These are phyloP conservation scores for Pseudanteris insignis DNA, from an alignment of 2,888 invertebrate genomes.

Conservation along the genomic window DNA sequence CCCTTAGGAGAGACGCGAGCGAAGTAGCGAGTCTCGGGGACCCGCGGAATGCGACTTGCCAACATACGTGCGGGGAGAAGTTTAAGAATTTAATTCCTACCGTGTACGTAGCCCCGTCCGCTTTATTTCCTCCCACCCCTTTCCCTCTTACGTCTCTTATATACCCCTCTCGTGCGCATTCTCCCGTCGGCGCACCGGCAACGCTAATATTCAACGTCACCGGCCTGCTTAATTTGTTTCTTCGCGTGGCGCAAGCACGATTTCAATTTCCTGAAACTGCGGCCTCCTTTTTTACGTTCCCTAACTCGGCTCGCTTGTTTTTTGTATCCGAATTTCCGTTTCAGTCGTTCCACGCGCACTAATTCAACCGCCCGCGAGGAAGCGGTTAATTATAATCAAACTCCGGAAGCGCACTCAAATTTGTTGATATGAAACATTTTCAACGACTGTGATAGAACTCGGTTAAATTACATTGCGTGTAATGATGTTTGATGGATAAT, in stretches of 20 bases:
- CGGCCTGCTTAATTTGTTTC: conserved; percentile 67
- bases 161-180: no score
- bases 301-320: conserved; percentile 1
- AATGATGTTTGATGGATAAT: no score
- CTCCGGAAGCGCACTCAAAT: neutral
- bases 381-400: conserved; percentile 12
- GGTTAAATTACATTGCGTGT: no score
- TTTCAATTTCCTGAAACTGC: conserved; percentile 45
- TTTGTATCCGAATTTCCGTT: conserved; percentile 6
- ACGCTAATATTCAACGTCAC: conserved; percentile 31
- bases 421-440: no score
- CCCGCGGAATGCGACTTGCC: conserved; percentile 65
- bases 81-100: conserved; percentile 66
- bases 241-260: conserved; percentile 52
- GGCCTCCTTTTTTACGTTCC: conserved; percentile 2
- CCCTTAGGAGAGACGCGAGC: conserved; percentile 51
- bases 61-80: conserved; percentile 63
- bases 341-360: conserved; percentile 9
- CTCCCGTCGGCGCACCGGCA: neutral
- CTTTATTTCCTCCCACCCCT: neutral
- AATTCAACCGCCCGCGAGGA: conserved; percentile 9
- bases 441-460: no score
- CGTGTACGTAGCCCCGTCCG: conserved; percentile 43
- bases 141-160: no score
- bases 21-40: conserved; percentile 52